Percentiles rank a stretch among this genome's conserved stretches.
phyloP scores from a whole-genome alignment of 1,140 invertebrate genomes.

The Thrips palmi region DNA sequence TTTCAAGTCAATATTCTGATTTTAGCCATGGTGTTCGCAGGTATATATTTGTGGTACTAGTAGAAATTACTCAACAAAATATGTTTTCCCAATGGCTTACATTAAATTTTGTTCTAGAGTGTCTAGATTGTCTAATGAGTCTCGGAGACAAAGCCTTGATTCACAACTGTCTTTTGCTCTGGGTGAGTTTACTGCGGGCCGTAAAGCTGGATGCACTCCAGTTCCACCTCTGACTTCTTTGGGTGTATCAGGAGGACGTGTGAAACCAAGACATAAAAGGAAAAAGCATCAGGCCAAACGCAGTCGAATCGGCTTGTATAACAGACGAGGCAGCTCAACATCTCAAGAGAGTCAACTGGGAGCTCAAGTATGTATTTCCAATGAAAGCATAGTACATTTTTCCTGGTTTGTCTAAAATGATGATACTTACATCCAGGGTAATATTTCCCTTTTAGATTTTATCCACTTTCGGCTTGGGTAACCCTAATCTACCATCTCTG shows the following conservation, averaged over 20 bases:
- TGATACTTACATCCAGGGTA: conserved; percentile 24
- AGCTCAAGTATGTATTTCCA: conserved; percentile 30
- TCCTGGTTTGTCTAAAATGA: conserved; percentile 25
- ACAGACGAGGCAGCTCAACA: conserved; percentile 49
- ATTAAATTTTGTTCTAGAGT: conserved; percentile 32
- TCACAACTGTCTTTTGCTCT: too few species aligned
- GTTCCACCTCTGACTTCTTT: too few species aligned
- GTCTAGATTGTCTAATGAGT: conserved; percentile 61
- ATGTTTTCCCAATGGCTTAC: too few species aligned
- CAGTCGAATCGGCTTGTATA: too few species aligned
- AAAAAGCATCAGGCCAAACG: too few species aligned
- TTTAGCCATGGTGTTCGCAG: conserved; percentile 36
- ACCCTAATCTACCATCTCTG: conserved; percentile 8
- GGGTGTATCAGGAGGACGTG: too few species aligned
- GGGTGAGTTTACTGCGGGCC: too few species aligned
- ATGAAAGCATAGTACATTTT: conserved; percentile 20
- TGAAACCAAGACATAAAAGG: too few species aligned
- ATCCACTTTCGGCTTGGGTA: conserved; percentile 15
- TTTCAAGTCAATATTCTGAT: conserved; percentile 55
- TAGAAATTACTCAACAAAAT: too few species aligned
- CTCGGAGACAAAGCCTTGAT: conserved; percentile 61
- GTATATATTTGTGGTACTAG: conserved; percentile 16
- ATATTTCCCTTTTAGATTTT: conserved; percentile 24
- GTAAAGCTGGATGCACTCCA: too few species aligned
- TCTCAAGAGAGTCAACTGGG: conserved; percentile 59